These are phyloP conservation scores for Rhinopomastus cyanomelas DNA, from an alignment of 2,113 vertebrate species.

Conservation along the genomic window DNA sequence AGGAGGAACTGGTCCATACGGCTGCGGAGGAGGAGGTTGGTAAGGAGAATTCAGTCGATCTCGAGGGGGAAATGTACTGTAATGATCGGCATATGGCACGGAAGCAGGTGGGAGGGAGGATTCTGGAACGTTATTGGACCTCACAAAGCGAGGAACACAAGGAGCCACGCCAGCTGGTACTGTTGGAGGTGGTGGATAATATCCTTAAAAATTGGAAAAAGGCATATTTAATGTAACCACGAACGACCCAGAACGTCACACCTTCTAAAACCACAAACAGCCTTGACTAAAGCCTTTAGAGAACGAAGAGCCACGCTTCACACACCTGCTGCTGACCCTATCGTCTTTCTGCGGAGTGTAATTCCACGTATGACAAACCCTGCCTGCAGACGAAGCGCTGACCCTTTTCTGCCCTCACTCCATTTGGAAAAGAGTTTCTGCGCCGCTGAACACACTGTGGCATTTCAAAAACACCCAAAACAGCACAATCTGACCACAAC, in stretches of 20 bases:
- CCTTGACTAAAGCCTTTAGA: neutral
- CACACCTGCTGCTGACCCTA: neutral
- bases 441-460: neutral
- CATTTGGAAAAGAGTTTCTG: neutral
- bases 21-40: conserved; percentile 83
- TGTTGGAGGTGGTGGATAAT: conserved; percentile 87
- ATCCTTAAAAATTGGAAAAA: conserved; percentile 80
- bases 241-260: conserved; percentile 34
- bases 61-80: conserved; percentile 81
- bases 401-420: neutral
- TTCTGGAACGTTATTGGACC: conserved; percentile 87
- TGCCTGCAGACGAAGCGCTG: neutral
- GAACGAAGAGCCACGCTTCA: neutral
- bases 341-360: neutral
- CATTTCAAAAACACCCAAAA: neutral
- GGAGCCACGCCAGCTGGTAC: conserved; percentile 82
- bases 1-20: conserved; percentile 83
- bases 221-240: conserved; percentile 56
- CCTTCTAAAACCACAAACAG: conserved; percentile 27
- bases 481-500: neutral
- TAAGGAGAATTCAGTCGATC: conserved; percentile 85
- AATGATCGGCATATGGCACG: conserved; percentile 84
- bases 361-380: neutral
- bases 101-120: conserved; percentile 86
- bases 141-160: conserved; percentile 89